These are phyloP conservation scores for Agrotis exclamationis DNA, from an alignment of 2,888 invertebrate species.

Conservation along the genomic window DNA sequence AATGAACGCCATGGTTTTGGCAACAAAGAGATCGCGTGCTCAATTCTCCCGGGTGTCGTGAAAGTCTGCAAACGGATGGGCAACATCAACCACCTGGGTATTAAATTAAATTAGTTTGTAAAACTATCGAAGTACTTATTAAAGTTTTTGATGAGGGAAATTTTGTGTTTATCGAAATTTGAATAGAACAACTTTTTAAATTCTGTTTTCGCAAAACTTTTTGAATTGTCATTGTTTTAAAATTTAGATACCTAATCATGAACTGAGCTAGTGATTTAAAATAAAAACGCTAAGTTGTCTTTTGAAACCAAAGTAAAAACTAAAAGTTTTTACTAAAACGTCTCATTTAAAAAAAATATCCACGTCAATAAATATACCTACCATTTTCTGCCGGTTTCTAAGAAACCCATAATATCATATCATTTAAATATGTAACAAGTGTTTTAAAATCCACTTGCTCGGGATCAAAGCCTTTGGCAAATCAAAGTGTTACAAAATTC, in stretches of 20 bases:
- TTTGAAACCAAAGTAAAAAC: no score
- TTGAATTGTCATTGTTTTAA: neutral
- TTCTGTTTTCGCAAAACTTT: neutral
- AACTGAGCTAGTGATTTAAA: no score
- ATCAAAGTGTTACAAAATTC: neutral
- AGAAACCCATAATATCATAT: no score
- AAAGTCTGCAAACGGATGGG: conserved; percentile 17
- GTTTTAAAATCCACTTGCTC: no score
- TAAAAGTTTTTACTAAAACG: no score
- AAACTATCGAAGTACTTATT: conserved; percentile 31
- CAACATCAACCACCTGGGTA: conserved; percentile 10
- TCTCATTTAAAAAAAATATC: no score
- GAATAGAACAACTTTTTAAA: no score
- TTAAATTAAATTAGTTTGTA: conserved; percentile 26
- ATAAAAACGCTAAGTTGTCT: no score
- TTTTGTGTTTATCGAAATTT: no score
- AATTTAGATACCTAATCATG: neutral
- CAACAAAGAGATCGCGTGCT: conserved; percentile 38
- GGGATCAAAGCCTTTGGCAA: neutral
- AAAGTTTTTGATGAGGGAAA: neutral
- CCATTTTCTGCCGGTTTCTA: no score
- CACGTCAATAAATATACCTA: no score
- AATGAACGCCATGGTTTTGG: conserved; percentile 35
- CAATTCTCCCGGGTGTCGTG: conserved; percentile 35
- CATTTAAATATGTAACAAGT: no score